A percentile compares a stretch with the other conserved stretches of the same genome.
Evolutionary conservation across 1,140 invertebrate species (phyloP).

Genomic region (Pachypsylla venusta): DNA sequence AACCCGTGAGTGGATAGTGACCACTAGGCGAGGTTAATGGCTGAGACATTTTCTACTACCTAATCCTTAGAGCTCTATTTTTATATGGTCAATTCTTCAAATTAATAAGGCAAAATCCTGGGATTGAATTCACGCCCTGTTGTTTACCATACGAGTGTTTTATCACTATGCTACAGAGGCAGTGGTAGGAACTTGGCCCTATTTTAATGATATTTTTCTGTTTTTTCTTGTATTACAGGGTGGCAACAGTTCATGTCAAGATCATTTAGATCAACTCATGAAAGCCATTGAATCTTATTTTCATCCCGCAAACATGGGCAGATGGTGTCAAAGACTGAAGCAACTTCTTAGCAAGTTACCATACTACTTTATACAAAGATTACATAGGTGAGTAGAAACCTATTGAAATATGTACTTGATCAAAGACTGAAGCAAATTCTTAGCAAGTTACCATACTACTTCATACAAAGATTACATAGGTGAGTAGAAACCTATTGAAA

Average conservation of each 20-base stretch:
- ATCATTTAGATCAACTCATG: constrained; percentile 64
- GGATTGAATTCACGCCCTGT: too few species aligned
- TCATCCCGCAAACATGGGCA: constrained; percentile 74
- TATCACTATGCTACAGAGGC: too few species aligned
- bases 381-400: constrained; percentile 34
- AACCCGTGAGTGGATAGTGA: too few species aligned
- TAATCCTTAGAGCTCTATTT: too few species aligned
- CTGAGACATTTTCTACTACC: too few species aligned
- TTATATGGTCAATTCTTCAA: too few species aligned
- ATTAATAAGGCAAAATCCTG: too few species aligned
- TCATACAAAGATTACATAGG: constrained; percentile 42
- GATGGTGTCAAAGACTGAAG: constrained; percentile 50
- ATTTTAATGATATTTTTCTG: too few species aligned
- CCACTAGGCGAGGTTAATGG: too few species aligned
- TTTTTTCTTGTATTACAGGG: constrained; percentile 35
- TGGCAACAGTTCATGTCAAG: constrained; percentile 41
- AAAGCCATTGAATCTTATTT: constrained; percentile 73
- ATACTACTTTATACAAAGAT: constrained; percentile 39
- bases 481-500: too few species aligned
- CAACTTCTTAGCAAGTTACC: constrained; percentile 45
- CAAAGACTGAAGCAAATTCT: constrained; percentile 44
- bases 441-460: constrained; percentile 39
- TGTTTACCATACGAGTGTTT: too few species aligned
- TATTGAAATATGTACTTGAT: not conserved
- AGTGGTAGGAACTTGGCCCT: too few species aligned